These are phyloP conservation scores for Epinephelus cyanopodus DNA, from an alignment of 2,113 vertebrate species.

Conservation along the genomic window DNA sequence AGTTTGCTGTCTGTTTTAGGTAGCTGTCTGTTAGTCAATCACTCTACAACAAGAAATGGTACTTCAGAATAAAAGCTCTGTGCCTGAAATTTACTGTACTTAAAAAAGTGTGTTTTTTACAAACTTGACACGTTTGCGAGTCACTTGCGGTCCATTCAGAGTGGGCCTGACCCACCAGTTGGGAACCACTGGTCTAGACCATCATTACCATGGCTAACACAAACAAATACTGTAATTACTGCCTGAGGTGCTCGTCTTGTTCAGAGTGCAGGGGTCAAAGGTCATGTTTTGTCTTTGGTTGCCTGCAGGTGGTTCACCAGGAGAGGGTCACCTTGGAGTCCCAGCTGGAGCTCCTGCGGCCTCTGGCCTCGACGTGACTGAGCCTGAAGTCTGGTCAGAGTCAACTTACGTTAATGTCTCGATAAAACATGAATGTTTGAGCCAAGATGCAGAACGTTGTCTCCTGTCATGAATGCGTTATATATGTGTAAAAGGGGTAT, in stretches of 20 bases:
- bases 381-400: background rate
- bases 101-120: too few relatives aligned
- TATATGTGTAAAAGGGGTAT: slow-evolving; percentile 44
- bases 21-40: too few relatives aligned
- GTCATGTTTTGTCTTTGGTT: slow-evolving; percentile 29
- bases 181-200: background rate
- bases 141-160: too few relatives aligned
- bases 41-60: too few relatives aligned
- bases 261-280: slow-evolving; percentile 17
- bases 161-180: too few relatives aligned
- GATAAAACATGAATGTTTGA: slow-evolving; percentile 10
- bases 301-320: slow-evolving; percentile 91
- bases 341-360: slow-evolving; percentile 93
- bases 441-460: slow-evolving; percentile 7
- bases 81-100: too few relatives aligned
- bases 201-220: slow-evolving; percentile 12
- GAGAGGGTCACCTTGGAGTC: slow-evolving; percentile 94
- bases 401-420: background rate
- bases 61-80: too few relatives aligned
- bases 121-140: too few relatives aligned
- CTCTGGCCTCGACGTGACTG: slow-evolving; percentile 89
- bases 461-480: background rate
- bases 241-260: slow-evolving; percentile 21
- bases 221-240: slow-evolving; percentile 3
- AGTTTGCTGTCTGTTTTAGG: too few relatives aligned